Base-by-base conservation (phyloP, 2,888 invertebrate genomes). In the Chouioia cunea region DNA sequence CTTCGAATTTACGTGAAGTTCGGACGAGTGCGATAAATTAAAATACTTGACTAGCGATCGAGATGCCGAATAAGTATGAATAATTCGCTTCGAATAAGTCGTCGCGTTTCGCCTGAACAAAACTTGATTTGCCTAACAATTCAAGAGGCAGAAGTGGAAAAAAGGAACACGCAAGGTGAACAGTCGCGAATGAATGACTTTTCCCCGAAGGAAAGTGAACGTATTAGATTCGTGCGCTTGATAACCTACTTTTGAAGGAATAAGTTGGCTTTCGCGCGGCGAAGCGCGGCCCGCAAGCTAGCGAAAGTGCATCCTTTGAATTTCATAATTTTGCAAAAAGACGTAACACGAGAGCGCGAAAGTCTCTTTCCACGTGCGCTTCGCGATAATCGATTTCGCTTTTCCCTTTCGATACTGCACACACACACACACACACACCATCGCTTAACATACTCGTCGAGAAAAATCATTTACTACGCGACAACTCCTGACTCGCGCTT, bases 261-360 rank as follows among this genome's bases (percentile, higher is more conserved):
- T 16, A 15, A 2, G 36, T 36, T 36, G 20, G 47, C 53, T 65
- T 65, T 70, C 52, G 59, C 65, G 43, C 22, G n/a, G 46, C 8
- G 48, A n/a, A n/a, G n/a, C n/a, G n/a, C n/a, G n/a, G n/a, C 18
- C 8, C 15, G 16, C 18, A 27, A 23, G 8, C n/a, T 23, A 71
- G 63, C 58, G 67, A 71, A 67, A 63, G 67, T 63, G 63, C 63
- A 52, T 27, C 47, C 44, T 57, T 62, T 36, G 65, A 72, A 72
- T 72, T 72, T 72, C 72, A 72, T 72, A 72, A 72, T 72, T 72
- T 72, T 65, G 53, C 60, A 68, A 72, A 72, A 72, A 68, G 60
- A 68, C 60, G 63, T 72, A 72, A 65, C 18, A 53, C 62, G 48
- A 63, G 63, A 22, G 27, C 36, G 53, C 23, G 66, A 67, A 66